Evolutionary conservation across 1,140 invertebrate species (phyloP), one percentile per base, ranked within the genome.

Genomic region (Pseudomyrmex dendroicus): DNA sequence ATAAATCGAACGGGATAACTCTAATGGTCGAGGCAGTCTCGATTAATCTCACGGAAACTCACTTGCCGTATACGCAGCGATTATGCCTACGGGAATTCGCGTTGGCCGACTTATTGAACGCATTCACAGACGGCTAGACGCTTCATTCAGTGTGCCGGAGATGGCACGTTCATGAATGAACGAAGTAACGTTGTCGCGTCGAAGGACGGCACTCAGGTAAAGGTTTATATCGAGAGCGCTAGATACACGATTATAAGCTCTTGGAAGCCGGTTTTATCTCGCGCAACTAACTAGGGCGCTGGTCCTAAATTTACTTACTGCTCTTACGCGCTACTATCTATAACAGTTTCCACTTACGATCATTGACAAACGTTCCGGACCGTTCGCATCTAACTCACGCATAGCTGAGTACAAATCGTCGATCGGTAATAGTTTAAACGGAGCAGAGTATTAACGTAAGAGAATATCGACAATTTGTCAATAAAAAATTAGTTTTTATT

Each of bases 191-290:
- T 73, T 35, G 70, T 82, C 61, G 72, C 48, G 70, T 82, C 56
- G 72, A 84, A 77, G 62, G 52, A 59, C 57, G 25, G 67, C 62
- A 67, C 61, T 57, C 86, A 88, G 86, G 86, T 88, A 88, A 87
- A 87, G 68, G 76, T 84, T 76, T 35, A 35, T 35, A 84, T 80
- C 82, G 73, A 10, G 13, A 67, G 59, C 52, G 17, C 54, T 72
- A 54, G 57, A 84, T 54, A 84, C 59, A 15, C 63, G 63, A 87
- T 87, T 88, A 84, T 20, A 12, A 57, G 61, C 50, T 63, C 48
- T 35, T 35, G 61, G 52, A 76, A 50, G 63, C 70, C 54, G 62
- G 73, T 85, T 85, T 87, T 87, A 88, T 87, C 83, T 80, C 13
- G 35, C 35, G 13, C 44, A 46, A 54, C 56, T 72, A 84, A 67